Conservation (phyloP, 2,888 invertebrate genomes). For the Drosophila macrospina region DNA sequence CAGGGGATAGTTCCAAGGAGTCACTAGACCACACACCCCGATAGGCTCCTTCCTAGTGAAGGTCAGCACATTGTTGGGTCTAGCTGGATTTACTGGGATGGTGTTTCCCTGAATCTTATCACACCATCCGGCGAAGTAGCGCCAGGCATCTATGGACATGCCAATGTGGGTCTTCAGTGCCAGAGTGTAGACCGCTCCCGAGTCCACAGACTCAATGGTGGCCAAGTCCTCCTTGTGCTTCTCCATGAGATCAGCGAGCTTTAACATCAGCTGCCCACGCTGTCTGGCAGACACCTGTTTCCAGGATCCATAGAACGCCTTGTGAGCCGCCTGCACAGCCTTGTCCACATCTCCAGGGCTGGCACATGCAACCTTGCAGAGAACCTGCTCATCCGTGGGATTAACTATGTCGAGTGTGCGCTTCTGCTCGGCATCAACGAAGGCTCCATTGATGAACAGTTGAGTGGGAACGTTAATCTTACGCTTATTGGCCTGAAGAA, state of each 20-base stretch:
- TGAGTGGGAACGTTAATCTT: slow-evolving; percentile 94
- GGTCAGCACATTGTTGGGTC: slow-evolving; percentile 95
- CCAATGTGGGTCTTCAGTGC: slow-evolving; percentile 98
- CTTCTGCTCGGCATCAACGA: slow-evolving; percentile 91
- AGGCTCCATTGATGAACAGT: slow-evolving; percentile 95
- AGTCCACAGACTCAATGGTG: slow-evolving; percentile 96
- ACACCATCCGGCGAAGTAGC: slow-evolving; percentile 98
- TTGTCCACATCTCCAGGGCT: slow-evolving; percentile 92
- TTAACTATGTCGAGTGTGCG: slow-evolving; percentile 90
- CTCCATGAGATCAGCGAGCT: slow-evolving; percentile 97
- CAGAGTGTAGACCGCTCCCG: slow-evolving; percentile 98
- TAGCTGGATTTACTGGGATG: slow-evolving; percentile 95
- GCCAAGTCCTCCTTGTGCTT: slow-evolving; percentile 97
- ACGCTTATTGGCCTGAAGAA: slow-evolving; percentile 93
- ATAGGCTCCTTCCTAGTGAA: slow-evolving; percentile 96
- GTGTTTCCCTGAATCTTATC: slow-evolving; percentile 97
- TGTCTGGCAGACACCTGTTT: slow-evolving; percentile 97
- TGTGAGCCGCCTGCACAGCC: slow-evolving; percentile 95
- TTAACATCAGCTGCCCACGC: slow-evolving; percentile 92
- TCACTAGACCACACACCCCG: slow-evolving; percentile 96
- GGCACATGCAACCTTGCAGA: slow-evolving; percentile 91
- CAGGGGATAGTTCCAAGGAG: slow-evolving; percentile 99
- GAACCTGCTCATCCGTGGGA: slow-evolving; percentile 93
- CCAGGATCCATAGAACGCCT: slow-evolving; percentile 97
- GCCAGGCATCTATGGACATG: slow-evolving; percentile 99